Conservation (phyloP, 2,888 invertebrate species). For the Bursaphelenchus okinawaensis region DNA sequence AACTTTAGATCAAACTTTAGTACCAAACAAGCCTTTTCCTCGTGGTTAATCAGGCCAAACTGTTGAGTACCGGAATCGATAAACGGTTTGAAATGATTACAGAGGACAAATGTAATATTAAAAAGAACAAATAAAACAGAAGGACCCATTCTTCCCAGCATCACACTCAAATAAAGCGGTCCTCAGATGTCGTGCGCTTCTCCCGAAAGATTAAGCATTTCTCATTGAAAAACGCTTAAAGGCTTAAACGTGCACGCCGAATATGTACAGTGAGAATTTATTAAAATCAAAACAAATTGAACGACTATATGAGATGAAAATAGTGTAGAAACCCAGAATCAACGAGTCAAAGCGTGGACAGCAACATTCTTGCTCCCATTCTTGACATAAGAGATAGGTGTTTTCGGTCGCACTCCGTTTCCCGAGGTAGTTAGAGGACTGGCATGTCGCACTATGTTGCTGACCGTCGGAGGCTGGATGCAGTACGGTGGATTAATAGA, state of each 20-base stretch:
- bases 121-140: background rate
- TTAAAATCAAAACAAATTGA: background rate
- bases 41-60: constrained; percentile 27
- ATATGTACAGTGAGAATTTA: background rate
- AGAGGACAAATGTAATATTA: background rate
- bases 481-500: background rate
- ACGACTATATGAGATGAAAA: background rate
- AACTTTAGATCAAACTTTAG: constrained; percentile 27
- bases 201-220: background rate
- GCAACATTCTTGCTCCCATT: background rate
- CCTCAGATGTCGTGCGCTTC: background rate
- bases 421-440: background rate
- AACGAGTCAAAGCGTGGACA: background rate
- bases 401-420: background rate
- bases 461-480: background rate
- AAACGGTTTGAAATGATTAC: constrained; percentile 18
- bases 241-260: background rate
- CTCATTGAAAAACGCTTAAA: background rate
- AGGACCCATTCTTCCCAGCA: background rate
- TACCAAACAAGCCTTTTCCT: constrained; percentile 24
- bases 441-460: background rate
- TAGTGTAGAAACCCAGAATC: background rate
- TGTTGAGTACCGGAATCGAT: constrained; percentile 28
- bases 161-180: background rate
- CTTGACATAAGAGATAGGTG: background rate